phyloP scores from a whole-genome alignment of 1,140 invertebrate genomes.

The Eriosoma lanigerum region DNA sequence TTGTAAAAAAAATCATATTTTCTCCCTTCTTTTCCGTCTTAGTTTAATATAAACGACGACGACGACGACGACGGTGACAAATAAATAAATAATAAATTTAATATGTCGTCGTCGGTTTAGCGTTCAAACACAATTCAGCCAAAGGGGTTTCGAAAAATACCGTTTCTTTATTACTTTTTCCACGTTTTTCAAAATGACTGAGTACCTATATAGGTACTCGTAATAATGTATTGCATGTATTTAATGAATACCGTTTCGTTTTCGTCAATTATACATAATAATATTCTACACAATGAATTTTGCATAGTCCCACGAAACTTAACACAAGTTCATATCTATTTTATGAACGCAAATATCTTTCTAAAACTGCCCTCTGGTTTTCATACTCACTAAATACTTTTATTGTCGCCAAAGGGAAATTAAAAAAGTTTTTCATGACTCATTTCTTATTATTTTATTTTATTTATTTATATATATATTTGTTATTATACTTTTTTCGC shows the following conservation, averaged over 20 bases:
- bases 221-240: background rate
- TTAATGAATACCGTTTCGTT: background rate
- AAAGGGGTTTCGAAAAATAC: background rate
- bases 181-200: background rate
- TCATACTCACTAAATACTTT: slow-evolving; percentile 43
- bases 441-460: slow-evolving; percentile 25
- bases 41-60: slow-evolving; percentile 2
- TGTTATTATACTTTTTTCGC: slow-evolving; percentile 38
- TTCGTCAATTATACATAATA: slow-evolving; percentile 3
- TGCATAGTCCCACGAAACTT: background rate
- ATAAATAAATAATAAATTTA: slow-evolving; percentile 12
- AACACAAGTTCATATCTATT: background rate
- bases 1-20: slow-evolving; percentile 12
- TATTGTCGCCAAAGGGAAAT: slow-evolving; percentile 43
- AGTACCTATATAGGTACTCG: no score
- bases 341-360: background rate
- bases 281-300: background rate
- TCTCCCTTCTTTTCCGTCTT: background rate
- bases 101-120: slow-evolving; percentile 1
- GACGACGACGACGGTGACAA: background rate
- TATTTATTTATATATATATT: background rate
- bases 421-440: slow-evolving; percentile 44
- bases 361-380: slow-evolving; percentile 27
- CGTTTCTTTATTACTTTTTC: slow-evolving; percentile 1
- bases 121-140: background rate